Evolutionary conservation across 2,797 vertebrate species (phyloP).

Genomic region (Hemitrygon akajei): DNA sequence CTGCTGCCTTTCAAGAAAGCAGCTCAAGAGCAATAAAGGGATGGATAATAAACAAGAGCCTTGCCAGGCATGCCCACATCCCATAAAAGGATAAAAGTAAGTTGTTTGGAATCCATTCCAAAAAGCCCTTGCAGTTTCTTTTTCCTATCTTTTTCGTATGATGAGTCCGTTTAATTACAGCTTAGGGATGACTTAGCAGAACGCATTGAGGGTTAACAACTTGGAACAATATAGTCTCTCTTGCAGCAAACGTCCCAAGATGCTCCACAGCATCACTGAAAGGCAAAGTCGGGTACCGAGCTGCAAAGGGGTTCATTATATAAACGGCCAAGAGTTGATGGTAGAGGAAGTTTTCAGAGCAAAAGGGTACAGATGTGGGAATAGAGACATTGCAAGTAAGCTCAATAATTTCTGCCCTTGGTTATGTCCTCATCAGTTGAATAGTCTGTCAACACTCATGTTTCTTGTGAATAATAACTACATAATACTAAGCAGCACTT

Average conservation of each 20-base stretch:
- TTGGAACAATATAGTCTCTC: too few relatives aligned
- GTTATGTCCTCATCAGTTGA: neutral
- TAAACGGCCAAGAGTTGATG: neutral
- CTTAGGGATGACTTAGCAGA: neutral
- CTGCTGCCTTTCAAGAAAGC: too few relatives aligned
- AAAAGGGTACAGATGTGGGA: neutral
- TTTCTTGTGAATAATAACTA: neutral
- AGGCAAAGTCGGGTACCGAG: too few relatives aligned
- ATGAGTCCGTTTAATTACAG: neutral
- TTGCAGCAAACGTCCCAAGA: too few relatives aligned
- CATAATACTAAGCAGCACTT: neutral
- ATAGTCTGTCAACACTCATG: neutral
- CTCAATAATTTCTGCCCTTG: too few relatives aligned
- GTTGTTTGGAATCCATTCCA: neutral
- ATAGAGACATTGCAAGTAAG: too few relatives aligned
- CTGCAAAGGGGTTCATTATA: too few relatives aligned
- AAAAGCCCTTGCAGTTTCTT: neutral
- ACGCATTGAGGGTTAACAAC: neutral
- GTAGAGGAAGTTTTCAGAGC: neutral
- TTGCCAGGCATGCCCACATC: too few relatives aligned
- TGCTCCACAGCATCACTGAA: too few relatives aligned
- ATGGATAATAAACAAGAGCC: too few relatives aligned
- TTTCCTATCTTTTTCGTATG: neutral
- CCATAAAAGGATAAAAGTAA: too few relatives aligned
- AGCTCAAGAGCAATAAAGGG: too few relatives aligned